phyloP scores from a whole-genome alignment of 1,140 invertebrate genomes.

The Ephestia elutella region DNA sequence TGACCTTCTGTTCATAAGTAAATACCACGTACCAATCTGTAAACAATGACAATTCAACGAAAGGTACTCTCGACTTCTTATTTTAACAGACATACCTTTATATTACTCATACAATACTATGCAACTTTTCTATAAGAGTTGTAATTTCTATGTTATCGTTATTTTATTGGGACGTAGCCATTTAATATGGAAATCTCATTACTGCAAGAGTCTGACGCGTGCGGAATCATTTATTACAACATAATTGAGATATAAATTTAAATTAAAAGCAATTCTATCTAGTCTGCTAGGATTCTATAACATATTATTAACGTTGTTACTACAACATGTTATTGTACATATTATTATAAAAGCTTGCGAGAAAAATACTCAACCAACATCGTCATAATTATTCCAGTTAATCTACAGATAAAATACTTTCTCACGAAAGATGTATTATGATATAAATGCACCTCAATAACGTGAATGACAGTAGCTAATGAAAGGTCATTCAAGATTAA shows the following conservation, averaged over 20 bases:
- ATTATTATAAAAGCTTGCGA: too few relatives aligned
- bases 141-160: not conserved
- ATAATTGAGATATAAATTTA: slow-evolving; percentile 12
- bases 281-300: not conserved
- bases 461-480: not conserved
- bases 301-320: not conserved
- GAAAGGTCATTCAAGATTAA: not conserved
- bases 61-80: too few relatives aligned
- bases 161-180: slow-evolving; percentile 8
- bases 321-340: too few relatives aligned
- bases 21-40: too few relatives aligned
- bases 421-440: slow-evolving; percentile 1
- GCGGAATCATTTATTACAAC: slow-evolving; percentile 35
- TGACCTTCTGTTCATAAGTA: too few relatives aligned
- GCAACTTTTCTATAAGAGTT: not conserved
- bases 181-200: slow-evolving; percentile 43
- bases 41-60: too few relatives aligned
- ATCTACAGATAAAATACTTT: too few relatives aligned
- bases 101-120: too few relatives aligned
- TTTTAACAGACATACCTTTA: too few relatives aligned
- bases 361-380: too few relatives aligned
- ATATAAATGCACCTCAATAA: not conserved
- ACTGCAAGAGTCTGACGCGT: slow-evolving; percentile 15
- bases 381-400: too few relatives aligned
- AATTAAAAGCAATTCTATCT: not conserved